A percentile compares a stretch with the other conserved stretches of the same genome.
Evolutionary conservation across 2,113 vertebrate species (phyloP).

Genomic region (Corythaeola cristata): DNA sequence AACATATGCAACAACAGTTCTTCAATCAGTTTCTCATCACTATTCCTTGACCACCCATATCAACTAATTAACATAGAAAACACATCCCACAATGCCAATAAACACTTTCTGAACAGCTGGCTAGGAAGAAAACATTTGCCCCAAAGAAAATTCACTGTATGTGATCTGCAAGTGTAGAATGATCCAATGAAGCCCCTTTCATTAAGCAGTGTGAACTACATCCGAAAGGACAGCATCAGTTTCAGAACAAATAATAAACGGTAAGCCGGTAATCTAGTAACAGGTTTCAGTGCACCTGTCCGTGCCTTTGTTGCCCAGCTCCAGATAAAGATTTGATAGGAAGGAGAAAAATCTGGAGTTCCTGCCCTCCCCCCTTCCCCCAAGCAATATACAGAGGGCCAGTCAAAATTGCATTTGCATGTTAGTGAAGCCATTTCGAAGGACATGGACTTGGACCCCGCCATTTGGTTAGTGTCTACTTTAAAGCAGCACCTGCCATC

Average conservation of each 20-base stretch:
- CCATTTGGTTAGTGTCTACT: fast-evolving
- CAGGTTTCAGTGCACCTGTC: background rate
- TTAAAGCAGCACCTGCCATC: background rate
- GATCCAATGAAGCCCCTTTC: background rate
- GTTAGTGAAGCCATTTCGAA: background rate
- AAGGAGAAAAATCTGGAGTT: background rate
- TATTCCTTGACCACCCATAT: background rate
- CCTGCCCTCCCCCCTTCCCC: fast-evolving
- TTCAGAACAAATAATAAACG: background rate
- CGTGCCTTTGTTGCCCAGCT: background rate
- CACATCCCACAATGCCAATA: background rate
- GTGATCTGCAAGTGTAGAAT: background rate
- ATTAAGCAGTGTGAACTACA: background rate
- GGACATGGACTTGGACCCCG: background rate
- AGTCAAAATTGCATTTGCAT: background rate
- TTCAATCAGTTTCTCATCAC: background rate
- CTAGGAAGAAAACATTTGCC: background rate
- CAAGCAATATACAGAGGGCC: background rate
- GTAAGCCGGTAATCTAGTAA: background rate
- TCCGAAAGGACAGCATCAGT: background rate
- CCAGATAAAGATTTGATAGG: background rate
- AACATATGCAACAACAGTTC: background rate
- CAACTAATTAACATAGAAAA: background rate
- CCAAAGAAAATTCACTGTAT: background rate
- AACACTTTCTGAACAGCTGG: background rate